Conservation (phyloP, 2,888 invertebrate genomes). For the Acrocera orbiculus region DNA sequence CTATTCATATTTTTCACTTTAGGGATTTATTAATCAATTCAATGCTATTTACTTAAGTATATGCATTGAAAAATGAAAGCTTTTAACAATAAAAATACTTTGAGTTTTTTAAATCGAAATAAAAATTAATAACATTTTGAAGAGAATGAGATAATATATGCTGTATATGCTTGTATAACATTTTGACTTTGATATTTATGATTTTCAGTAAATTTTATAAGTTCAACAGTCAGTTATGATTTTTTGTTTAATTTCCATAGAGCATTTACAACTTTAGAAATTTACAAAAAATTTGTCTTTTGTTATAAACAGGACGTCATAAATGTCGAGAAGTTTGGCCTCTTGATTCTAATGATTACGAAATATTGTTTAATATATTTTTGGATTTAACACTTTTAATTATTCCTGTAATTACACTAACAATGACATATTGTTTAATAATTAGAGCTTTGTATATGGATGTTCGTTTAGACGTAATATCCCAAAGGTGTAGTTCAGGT, state of each 20-base stretch:
- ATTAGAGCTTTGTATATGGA: slow-evolving; percentile 18
- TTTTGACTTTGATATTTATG: too few relatives aligned
- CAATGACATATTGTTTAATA: slow-evolving; percentile 39
- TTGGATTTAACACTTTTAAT: slow-evolving; percentile 42
- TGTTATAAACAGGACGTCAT: slow-evolving; percentile 30
- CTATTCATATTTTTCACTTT: too few relatives aligned
- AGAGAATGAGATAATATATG: too few relatives aligned
- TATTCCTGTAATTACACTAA: slow-evolving; percentile 42
- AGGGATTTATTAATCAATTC: too few relatives aligned
- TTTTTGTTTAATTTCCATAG: slow-evolving; percentile 6
- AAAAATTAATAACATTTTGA: too few relatives aligned
- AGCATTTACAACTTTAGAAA: too few relatives aligned
- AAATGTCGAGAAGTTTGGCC: slow-evolving; percentile 42
- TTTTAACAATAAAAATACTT: too few relatives aligned
- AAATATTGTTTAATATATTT: slow-evolving; percentile 41
- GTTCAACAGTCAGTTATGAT: slow-evolving; percentile 2
- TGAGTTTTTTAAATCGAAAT: too few relatives aligned
- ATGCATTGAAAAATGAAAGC: too few relatives aligned
- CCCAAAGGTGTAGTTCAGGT: slow-evolving; percentile 30
- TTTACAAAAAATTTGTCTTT: not conserved
- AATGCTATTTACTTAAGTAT: too few relatives aligned
- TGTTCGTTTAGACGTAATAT: slow-evolving; percentile 21
- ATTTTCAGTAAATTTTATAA: too few relatives aligned
- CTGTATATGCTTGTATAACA: too few relatives aligned
- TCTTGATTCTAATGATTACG: slow-evolving; percentile 36